Conservation (phyloP, 2,797 vertebrate species). For the Streptopelia turtur region DNA sequence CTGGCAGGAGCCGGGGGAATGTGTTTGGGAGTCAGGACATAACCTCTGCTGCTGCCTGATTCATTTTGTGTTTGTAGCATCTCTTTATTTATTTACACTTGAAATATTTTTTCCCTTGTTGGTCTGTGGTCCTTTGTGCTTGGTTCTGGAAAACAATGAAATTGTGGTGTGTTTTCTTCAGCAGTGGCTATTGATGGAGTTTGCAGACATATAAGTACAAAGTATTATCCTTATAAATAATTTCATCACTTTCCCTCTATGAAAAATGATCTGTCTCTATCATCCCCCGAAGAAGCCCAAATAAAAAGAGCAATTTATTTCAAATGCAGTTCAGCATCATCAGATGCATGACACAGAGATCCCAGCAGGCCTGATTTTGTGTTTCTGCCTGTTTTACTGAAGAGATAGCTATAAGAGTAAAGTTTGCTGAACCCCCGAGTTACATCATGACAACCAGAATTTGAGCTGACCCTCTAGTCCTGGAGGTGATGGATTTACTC, state of each 20-base stretch:
- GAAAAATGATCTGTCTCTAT: not conserved
- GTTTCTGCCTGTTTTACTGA: not conserved
- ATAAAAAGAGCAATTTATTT: not conserved
- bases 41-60: not conserved
- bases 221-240: not conserved
- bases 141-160: not conserved
- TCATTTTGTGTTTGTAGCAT: not conserved
- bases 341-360: not conserved
- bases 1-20: not conserved
- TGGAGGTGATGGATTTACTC: not conserved
- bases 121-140: not conserved
- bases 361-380: not conserved
- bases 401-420: not conserved
- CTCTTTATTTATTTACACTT: conserved; percentile 21
- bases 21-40: not conserved
- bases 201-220: not conserved
- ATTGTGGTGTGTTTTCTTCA: not conserved
- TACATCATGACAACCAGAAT: not conserved
- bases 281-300: not conserved
- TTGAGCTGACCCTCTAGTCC: accelerated
- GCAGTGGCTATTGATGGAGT: not conserved
- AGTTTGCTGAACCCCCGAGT: not conserved
- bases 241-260: not conserved
- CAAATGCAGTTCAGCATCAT: not conserved
- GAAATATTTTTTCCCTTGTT: not conserved